Conservation (phyloP, 2,888 invertebrate species). For the Eledona agricola region DNA sequence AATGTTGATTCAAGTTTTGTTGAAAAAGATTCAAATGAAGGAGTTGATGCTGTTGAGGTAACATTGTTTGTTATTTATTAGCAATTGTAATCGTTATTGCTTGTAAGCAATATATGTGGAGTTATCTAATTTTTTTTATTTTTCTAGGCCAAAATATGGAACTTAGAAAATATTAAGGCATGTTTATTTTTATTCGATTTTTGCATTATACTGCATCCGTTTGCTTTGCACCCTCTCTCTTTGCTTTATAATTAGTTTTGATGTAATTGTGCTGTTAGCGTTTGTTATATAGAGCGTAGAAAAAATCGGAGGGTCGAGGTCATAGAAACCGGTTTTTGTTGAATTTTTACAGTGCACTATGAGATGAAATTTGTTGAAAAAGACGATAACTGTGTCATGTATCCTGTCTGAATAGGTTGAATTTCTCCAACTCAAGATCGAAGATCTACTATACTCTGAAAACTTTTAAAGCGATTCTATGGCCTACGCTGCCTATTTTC, state of each 20-base stretch:
- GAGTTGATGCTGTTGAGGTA: conserved; percentile 56
- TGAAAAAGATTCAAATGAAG: conserved; percentile 31
- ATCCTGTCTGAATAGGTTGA: too few relatives aligned
- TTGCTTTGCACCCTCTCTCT: conserved; percentile 1
- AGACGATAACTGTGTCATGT: too few relatives aligned
- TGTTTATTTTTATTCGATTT: conserved; percentile 63
- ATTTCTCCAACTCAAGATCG: too few relatives aligned
- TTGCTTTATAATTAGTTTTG: conserved; percentile 21
- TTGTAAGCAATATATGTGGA: conserved; percentile 19
- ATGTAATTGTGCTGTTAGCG: too few relatives aligned
- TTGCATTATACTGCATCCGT: conserved; percentile 35
- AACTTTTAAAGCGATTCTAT: too few relatives aligned
- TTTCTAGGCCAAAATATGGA: conserved; percentile 69
- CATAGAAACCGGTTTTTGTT: too few relatives aligned
- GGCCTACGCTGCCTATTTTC: too few relatives aligned
- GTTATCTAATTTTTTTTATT: conserved; percentile 53
- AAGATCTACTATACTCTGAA: too few relatives aligned
- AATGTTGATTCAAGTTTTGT: conserved; percentile 53
- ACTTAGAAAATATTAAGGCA: conserved; percentile 70
- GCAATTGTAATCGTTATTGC: conserved; percentile 9
- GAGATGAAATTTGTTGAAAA: too few relatives aligned
- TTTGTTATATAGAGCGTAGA: too few relatives aligned
- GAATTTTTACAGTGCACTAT: too few relatives aligned
- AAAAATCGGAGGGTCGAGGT: too few relatives aligned
- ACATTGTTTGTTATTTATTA: conserved; percentile 28